Conservation (phyloP, 2,113 vertebrate species). For the Siphamia tubifer region DNA sequence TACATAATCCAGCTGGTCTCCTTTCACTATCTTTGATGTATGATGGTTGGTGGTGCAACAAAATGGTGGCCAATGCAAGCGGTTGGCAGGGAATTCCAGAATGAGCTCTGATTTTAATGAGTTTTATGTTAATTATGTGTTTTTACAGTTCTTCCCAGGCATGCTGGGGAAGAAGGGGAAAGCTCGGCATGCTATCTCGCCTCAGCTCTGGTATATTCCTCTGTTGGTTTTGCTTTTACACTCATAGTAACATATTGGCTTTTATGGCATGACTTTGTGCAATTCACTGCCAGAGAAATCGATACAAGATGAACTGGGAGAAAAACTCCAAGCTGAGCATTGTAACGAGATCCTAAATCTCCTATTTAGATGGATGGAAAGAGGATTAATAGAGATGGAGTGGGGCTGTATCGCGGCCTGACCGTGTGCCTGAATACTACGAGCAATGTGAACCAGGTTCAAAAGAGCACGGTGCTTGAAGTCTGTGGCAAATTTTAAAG, state of each 20-base stretch:
- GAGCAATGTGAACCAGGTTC: background rate
- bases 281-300: slow-evolving; percentile 46
- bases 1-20: slow-evolving; percentile 48
- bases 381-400: slow-evolving; percentile 38
- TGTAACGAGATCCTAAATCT: slow-evolving; percentile 52
- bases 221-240: slow-evolving; percentile 4
- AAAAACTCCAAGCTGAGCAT: slow-evolving; percentile 18
- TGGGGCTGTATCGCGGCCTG: background rate
- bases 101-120: slow-evolving; percentile 58
- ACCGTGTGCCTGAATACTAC: background rate
- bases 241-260: slow-evolving; percentile 26
- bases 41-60: slow-evolving; percentile 44
- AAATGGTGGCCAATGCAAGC: slow-evolving; percentile 43
- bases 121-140: slow-evolving; percentile 68
- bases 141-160: slow-evolving; percentile 43
- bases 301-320: slow-evolving; percentile 37
- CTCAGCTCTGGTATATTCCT: slow-evolving; percentile 5
- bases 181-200: slow-evolving; percentile 11
- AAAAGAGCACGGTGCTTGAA: background rate
- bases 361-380: slow-evolving; percentile 27
- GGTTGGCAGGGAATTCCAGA: slow-evolving; percentile 32
- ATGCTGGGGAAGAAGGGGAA: background rate
- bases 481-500: background rate
- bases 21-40: slow-evolving; percentile 55
- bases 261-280: slow-evolving; percentile 42